A percentile compares a stretch with the other conserved stretches of the same genome.
Conservation (phyloP, 2,113 vertebrate genomes). For the Laticauda colubrina region DNA sequence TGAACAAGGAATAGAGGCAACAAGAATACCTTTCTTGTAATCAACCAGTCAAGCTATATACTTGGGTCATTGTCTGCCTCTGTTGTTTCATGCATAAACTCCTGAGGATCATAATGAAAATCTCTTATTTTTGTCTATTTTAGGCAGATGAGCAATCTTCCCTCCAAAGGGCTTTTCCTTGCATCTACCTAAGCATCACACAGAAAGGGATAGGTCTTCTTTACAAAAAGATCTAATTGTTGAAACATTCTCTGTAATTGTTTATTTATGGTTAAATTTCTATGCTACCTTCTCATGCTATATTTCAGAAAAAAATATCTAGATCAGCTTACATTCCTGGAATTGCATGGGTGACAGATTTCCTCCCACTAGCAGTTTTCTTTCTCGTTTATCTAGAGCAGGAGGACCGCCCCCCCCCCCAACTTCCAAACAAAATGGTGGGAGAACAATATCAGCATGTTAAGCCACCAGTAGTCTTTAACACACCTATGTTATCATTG, state of each 20-base stretch:
- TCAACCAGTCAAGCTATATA: not conserved
- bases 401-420: not conserved
- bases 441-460: not conserved
- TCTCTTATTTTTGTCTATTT: not conserved
- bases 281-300: not conserved
- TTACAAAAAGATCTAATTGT: not conserved
- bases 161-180: not conserved
- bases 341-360: not conserved
- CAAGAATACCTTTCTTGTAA: not conserved
- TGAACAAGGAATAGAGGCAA: not conserved
- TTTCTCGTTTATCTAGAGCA: not conserved
- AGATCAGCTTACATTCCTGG: not conserved
- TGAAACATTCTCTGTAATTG: not conserved
- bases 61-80: not conserved
- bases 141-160: not conserved
- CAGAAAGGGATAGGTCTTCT: not conserved
- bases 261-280: not conserved
- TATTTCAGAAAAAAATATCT: not conserved
- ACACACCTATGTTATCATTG: not conserved
- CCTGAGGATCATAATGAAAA: not conserved
- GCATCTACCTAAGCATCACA: not conserved
- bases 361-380: not conserved
- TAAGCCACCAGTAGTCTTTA: not conserved
- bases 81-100: not conserved
- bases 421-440: not conserved